Evolutionary conservation across 2,113 vertebrate genomes (phyloP), one percentile per base, ranked within the genome.

Genomic region (Elgaria multicarinata): DNA sequence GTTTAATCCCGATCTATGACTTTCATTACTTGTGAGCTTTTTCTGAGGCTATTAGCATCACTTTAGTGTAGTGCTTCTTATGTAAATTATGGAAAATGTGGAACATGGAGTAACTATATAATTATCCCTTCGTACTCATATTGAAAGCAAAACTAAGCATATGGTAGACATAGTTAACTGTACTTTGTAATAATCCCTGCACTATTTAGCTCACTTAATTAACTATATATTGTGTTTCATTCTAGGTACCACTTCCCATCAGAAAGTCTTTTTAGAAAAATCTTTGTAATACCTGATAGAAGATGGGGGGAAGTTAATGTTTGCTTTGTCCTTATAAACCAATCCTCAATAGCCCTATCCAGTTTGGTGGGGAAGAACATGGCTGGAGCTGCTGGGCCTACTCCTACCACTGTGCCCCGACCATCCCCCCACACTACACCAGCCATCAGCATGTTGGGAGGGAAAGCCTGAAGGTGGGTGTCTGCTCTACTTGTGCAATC

Each of bases 161-260:
- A 92, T 92, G 82, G 91, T 67, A 94, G 74, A 89, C 87, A 75
- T 82, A 88, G 82, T 93, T 96, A 95, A 85, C 80, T 92, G 66
- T 92, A 85, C 87, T 91, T 94, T 90, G 93, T 91, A 90, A 75
- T 96, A 97, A 94, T 93, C 69, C 95, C 50, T 87, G 31, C 86
- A 76, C 71, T 89, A 7, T 93, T 94, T 95, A 87, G 58, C 78
- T 94, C 85, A 93, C 72, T 85, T 96, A 92, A 93, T 96, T 95
- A 95, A 93, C 82, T 91, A n/a, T 91, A 84, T 33, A 22, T 69
- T 58, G 20, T 92, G 46, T 76, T 33, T 76, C 85, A 86, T 58
- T 92, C 44, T 86, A 91, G 72, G 87, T 14, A 53, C n/a, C 79
- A 53, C 24, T 85, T 92, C 91, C 74, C n/a, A 94, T 62, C 39